Evolutionary conservation across 2,888 invertebrate genomes (phyloP).

Genomic region (Beris chalybata): DNA sequence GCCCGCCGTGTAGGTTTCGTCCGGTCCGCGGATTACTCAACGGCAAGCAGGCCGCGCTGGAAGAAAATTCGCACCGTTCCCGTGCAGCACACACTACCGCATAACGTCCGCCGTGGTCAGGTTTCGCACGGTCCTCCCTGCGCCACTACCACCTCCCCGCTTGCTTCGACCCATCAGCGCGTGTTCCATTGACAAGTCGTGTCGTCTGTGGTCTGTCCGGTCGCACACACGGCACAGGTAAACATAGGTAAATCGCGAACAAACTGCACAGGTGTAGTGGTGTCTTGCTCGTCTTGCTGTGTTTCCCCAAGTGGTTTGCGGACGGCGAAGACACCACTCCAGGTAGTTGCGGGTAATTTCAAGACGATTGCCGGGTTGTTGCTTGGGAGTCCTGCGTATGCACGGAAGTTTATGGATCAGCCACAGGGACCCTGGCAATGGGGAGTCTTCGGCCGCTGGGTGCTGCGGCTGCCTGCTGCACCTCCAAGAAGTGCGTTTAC

Average conservation of each 20-base stretch:
- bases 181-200: constrained; percentile 12
- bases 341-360: neutral
- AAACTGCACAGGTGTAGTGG: constrained; percentile 18
- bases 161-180: neutral
- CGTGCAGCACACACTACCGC: constrained; percentile 5
- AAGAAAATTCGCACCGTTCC: constrained; percentile 14
- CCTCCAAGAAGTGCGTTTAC: constrained; percentile 17
- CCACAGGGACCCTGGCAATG: too few relatives aligned
- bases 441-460: constrained; percentile 8
- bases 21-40: constrained; percentile 8
- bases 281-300: constrained; percentile 4
- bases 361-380: neutral
- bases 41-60: constrained; percentile 1
- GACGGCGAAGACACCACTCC: neutral
- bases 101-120: constrained; percentile 14
- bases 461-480: constrained; percentile 2
- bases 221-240: constrained; percentile 12
- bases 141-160: neutral
- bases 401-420: neutral
- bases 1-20: too few relatives aligned
- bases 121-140: constrained; percentile 14
- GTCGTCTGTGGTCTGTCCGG: too few relatives aligned
- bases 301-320: too few relatives aligned
- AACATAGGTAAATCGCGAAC: neutral
- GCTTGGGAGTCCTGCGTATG: neutral